Evolutionary conservation across 1,140 invertebrate species (phyloP).

Genomic region (Danaus melanippus): DNA sequence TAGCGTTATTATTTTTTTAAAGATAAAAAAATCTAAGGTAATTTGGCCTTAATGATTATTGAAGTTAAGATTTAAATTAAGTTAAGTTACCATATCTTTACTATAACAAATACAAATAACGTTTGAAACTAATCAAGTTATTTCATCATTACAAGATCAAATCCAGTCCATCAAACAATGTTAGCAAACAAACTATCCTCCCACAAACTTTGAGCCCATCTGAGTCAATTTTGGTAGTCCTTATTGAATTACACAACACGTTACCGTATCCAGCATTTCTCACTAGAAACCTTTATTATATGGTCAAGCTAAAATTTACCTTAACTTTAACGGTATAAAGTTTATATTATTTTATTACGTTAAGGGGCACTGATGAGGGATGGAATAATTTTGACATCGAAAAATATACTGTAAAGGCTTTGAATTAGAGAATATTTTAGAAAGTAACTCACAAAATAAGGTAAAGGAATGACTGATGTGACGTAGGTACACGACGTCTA

Average conservation of each 20-base stretch:
- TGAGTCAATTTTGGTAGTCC: slow-evolving; percentile 62
- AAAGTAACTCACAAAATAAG: slow-evolving; percentile 28
- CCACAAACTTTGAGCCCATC: slow-evolving; percentile 56
- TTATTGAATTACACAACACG: slow-evolving; percentile 65
- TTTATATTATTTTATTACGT: slow-evolving; percentile 13
- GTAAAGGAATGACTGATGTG: slow-evolving; percentile 59
- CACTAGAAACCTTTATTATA: slow-evolving; percentile 28
- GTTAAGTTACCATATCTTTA: background rate
- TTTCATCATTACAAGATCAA: slow-evolving; percentile 10
- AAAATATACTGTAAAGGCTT: slow-evolving; percentile 14
- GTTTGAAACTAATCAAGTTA: too few species aligned
- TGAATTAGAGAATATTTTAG: slow-evolving; percentile 16
- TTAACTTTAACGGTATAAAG: slow-evolving; percentile 17
- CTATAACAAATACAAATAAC: too few species aligned
- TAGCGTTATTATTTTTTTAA: too few species aligned
- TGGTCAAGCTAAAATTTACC: slow-evolving; percentile 21
- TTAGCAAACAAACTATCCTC: slow-evolving; percentile 55
- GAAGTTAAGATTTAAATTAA: too few species aligned
- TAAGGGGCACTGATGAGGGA: background rate
- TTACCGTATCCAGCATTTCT: slow-evolving; percentile 37
- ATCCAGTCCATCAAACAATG: slow-evolving; percentile 47
- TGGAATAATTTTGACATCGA: background rate
- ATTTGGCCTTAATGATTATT: too few species aligned
- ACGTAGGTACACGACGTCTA: slow-evolving; percentile 44
- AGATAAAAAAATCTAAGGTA: too few species aligned